Evolutionary conservation across 1,140 invertebrate species (phyloP), one percentile per base, ranked within the genome.

Genomic region (Coelopa frigida): DNA sequence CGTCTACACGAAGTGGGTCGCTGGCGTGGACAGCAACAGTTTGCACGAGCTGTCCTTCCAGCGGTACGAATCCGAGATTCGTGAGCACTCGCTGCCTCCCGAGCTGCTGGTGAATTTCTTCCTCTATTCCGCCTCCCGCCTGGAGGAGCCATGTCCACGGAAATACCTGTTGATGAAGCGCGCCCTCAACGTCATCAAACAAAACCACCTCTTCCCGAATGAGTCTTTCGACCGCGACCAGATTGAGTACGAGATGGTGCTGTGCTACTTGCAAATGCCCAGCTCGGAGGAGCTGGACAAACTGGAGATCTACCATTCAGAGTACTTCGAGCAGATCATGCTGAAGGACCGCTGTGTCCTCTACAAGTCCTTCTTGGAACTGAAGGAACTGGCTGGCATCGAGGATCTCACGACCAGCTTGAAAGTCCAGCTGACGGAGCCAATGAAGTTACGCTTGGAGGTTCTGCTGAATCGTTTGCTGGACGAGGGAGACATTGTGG

Each of bases 251-350:
- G 63, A 68, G 6, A 68, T 70, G 61, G 52, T 62, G 4, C 12
- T 59, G 14, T 59, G 59, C 27, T 64, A 64, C 32, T 31, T 70
- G 22, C 46, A 62, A 35, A 32, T 59, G 20, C 35, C 54, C 1
- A 42, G 48, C 11, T 49, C 52, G 0, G 24, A 49, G n/a, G 24
- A 2, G 12, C 0, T 12, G 23, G 31, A 50, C 5, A 6, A 54
- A 7, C 21, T 54, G 10, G 27, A 46, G 11, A 55, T 69, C 21
- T 66, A 68, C 35, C 58, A 69, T 31, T 70, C 67, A 3, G 64
- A 68, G 21, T 70, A 69, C 41, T 70, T 54, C 32, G 66, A 70
- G 42, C 56, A 65, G 31, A 66, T 70, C 4, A 65, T 69, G 66
- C 48, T 50, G 10, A 52, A 60, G 31, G 63, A 68, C 35, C 58